Evolutionary conservation across 2,888 invertebrate species (phyloP), one percentile per base, ranked within the genome.

Genomic region (Mechanitis messenoides): DNA sequence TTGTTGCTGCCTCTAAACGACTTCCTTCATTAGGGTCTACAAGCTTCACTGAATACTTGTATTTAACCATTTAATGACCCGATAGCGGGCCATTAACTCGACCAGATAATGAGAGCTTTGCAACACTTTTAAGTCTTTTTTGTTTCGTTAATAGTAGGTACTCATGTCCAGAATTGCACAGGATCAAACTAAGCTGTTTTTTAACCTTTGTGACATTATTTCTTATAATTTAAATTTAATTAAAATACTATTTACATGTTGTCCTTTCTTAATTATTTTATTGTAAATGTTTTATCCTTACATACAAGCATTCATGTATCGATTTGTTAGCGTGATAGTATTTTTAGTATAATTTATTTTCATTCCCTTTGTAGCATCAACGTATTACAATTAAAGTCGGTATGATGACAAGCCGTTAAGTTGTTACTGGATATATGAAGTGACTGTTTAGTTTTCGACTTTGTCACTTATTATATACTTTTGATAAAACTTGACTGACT

Each of bases 11-110:
- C 50, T 50, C 57, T 31, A 60, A 35, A 55, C 55, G 61, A 63
- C 63, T 78, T 74, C 74, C 77, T 78, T 80, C 77, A 80, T 80
- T 79, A 80, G 68, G 55, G 65, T 64, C 65, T 66, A 58, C 72
- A 69, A 59, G 62, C 60, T 65, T 61, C 56, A 62, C 60, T 59
- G 53, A 66, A 59, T 57, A 57, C 58, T 55, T 66, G 72, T 74
- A 75, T 78, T 81, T 78, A 81, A 77, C 76, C 76, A 65, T 71
- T 74, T 77, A 78, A 78, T 75, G 73, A 60, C 62, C 56, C 66
- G 74, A 81, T 80, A 76, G 74, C 73, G 68, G 63, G 71, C 20
- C 71, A 68, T 74, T 70, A 74, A 70, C 69, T 62, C 66, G 68
- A 61, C 81, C 78, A 77, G 47, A 53, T 45, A 61, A 58, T 33